Percentiles rank a stretch among this genome's conserved stretches.
Evolutionary conservation across 2,888 invertebrate genomes (phyloP).

Genomic region (Nineta flava): DNA sequence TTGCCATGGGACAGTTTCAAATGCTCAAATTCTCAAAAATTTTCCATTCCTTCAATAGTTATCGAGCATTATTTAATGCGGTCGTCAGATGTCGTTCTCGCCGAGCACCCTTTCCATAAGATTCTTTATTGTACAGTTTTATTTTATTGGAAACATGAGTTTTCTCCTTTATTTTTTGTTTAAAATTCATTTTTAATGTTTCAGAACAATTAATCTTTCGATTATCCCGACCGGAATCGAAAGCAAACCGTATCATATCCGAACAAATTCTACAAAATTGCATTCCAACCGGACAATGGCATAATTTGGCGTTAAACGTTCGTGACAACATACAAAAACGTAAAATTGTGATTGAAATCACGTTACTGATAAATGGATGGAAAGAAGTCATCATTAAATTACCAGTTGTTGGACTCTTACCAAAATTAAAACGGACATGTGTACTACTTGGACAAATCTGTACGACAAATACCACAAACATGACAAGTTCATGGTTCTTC

Average conservation of each 20-base stretch:
- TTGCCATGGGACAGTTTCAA: too few species aligned
- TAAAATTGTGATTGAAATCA: conserved; percentile 39
- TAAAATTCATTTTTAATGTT: conserved; percentile 10
- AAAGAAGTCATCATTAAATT: conserved; percentile 37
- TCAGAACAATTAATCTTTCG: conserved; percentile 32
- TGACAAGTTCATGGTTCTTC: conserved; percentile 32
- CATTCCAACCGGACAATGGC: conserved; percentile 34
- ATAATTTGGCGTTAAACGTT: conserved; percentile 40
- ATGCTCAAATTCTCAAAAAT: too few species aligned
- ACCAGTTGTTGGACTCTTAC: conserved; percentile 40
- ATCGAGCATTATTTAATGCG: too few species aligned
- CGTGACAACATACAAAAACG: conserved; percentile 37
- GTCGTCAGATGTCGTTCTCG: too few species aligned
- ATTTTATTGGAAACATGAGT: too few species aligned
- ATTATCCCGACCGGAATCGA: conserved; percentile 35
- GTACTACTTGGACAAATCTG: conserved; percentile 35
- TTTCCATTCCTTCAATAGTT: too few species aligned
- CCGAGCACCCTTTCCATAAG: too few species aligned
- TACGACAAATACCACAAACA: conserved; percentile 13
- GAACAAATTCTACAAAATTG: conserved; percentile 31
- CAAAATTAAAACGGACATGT: conserved; percentile 38
- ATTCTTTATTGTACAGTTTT: too few species aligned
- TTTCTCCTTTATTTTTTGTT: too few species aligned
- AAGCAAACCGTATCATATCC: conserved; percentile 31
- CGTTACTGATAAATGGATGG: conserved; percentile 40